Percentiles rank a stretch among this genome's conserved stretches.
phyloP scores from a whole-genome alignment of 2,113 vertebrate genomes.

The Chaetops frenatus region DNA sequence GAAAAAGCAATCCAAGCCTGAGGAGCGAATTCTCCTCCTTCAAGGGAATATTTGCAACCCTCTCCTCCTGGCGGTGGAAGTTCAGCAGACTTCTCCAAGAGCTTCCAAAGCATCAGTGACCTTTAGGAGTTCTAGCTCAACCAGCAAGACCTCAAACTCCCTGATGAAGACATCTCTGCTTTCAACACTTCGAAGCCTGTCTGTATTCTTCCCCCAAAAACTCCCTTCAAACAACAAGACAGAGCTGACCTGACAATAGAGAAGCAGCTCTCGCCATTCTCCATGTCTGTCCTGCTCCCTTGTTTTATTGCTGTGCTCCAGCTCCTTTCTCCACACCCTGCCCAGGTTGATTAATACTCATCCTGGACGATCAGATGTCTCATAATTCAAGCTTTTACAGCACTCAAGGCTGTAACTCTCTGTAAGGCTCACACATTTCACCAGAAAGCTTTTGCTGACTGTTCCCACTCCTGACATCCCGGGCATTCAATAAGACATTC shows the following conservation, averaged over 20 bases:
- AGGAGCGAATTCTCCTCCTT: not conserved
- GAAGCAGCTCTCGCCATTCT: not conserved
- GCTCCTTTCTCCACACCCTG: not conserved
- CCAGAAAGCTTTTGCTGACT: not conserved
- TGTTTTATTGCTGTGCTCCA: not conserved
- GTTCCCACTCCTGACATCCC: not conserved
- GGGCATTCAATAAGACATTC: not conserved
- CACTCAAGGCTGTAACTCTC: not conserved
- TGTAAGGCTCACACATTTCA: not conserved
- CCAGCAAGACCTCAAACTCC: not conserved
- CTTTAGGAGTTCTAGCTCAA: not conserved
- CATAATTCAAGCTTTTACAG: not conserved
- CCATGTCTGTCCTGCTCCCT: accelerated
- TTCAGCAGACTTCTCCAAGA: not conserved
- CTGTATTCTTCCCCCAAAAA: not conserved
- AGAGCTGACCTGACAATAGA: accelerated
- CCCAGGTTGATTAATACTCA: not conserved
- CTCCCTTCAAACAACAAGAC: not conserved
- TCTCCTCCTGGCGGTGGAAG: not conserved
- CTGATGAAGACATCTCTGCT: not conserved
- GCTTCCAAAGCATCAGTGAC: not conserved
- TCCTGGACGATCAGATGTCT: not conserved
- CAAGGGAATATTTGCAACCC: not conserved
- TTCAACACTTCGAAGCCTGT: not conserved
- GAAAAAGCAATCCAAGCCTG: not conserved